Percentiles rank a stretch among this genome's conserved stretches.
phyloP scores from a whole-genome alignment of 2,888 invertebrate species.

The Lepidochitona cinerea region DNA sequence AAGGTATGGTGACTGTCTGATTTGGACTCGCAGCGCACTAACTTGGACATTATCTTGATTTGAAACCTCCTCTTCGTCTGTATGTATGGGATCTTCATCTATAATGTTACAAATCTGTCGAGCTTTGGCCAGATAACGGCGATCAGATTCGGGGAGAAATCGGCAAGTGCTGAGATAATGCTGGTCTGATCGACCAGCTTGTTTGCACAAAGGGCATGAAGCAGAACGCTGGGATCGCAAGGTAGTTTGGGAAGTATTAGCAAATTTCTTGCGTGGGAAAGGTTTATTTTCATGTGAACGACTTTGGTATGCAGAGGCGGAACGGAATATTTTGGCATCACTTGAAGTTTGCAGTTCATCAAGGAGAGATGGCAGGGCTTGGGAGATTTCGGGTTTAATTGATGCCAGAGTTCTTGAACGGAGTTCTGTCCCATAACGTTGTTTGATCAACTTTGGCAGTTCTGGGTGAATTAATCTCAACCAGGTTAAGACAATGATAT shows the following conservation, averaged over 20 bases:
- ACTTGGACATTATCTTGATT: not conserved
- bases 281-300: too few species aligned
- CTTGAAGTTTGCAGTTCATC: slow-evolving; percentile 10
- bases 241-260: too few species aligned
- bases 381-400: slow-evolving; percentile 9
- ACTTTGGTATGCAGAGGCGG: too few species aligned
- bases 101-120: not conserved
- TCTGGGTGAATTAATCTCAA: slow-evolving; percentile 14
- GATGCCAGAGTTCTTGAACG: not conserved
- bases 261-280: too few species aligned
- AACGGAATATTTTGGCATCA: too few species aligned
- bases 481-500: slow-evolving; percentile 18
- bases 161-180: not conserved
- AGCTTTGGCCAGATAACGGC: not conserved
- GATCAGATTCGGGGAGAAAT: not conserved
- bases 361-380: slow-evolving; percentile 12
- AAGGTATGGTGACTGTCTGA: not conserved
- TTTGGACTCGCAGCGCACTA: not conserved
- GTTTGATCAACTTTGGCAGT: slow-evolving; percentile 16
- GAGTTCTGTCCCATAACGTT: not conserved
- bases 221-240: too few species aligned
- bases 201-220: too few species aligned
- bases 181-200: not conserved
- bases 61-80: not conserved
- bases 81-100: not conserved